These are phyloP conservation scores for Hylaea fasciaria DNA, from an alignment of 2,888 invertebrate genomes.

Conservation along the genomic window DNA sequence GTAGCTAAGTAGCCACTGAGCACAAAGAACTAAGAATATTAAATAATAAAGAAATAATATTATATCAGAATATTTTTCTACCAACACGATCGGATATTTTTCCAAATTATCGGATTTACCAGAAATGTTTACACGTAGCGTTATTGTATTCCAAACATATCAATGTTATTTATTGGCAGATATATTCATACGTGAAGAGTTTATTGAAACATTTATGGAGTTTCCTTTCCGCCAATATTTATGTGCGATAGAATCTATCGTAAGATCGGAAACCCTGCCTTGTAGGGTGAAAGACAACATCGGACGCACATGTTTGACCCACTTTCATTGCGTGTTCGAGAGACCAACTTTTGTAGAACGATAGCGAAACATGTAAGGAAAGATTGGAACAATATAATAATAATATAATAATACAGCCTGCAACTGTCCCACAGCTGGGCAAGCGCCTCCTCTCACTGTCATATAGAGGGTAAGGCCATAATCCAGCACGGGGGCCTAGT, in stretches of 20 bases:
- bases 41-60: no score
- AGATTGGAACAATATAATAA: not conserved
- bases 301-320: conserved; percentile 65
- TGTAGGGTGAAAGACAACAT: conserved; percentile 67
- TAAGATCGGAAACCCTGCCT: conserved; percentile 65
- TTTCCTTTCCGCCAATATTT: conserved; percentile 35
- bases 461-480: no score
- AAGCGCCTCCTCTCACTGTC: no score
- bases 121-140: conserved; percentile 8
- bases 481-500: no score
- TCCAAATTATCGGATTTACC: conserved; percentile 14
- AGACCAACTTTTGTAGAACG: conserved; percentile 13
- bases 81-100: conserved; percentile 6
- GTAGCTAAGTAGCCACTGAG: no score
- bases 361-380: conserved; percentile 6
- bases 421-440: no score
- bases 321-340: conserved; percentile 55
- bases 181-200: conserved; percentile 27
- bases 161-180: conserved; percentile 20
- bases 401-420: no score
- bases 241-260: conserved; percentile 32
- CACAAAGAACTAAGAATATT: no score
- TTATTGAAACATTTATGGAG: conserved; percentile 41
- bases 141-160: conserved; percentile 12
- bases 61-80: no score